Conservation (phyloP, 2,113 vertebrate genomes). For the Tragelaphus scriptus region DNA sequence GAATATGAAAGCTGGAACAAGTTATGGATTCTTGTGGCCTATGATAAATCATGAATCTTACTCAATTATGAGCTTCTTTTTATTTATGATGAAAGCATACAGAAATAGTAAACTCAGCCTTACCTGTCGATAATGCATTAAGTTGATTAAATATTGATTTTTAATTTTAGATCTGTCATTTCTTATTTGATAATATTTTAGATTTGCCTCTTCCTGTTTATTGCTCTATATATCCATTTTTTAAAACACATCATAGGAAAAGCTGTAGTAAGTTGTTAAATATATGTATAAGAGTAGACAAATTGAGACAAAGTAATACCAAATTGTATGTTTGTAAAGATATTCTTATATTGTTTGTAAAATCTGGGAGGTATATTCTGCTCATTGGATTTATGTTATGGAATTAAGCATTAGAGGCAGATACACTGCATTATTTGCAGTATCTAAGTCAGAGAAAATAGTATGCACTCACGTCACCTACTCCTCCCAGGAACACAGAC, state of each 20-base stretch:
- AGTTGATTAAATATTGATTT: conserved; percentile 40
- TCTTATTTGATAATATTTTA: background rate
- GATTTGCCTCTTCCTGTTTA: background rate
- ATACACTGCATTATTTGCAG: background rate
- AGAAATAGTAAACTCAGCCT: background rate
- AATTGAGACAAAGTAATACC: background rate
- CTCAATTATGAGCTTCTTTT: background rate
- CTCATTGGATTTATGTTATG: background rate
- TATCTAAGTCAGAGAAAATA: background rate
- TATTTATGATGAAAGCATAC: background rate
- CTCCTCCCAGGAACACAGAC: background rate
- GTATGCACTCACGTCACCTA: accelerated
- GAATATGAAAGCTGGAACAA: background rate
- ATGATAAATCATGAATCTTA: background rate
- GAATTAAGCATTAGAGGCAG: background rate
- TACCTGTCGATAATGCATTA: background rate
- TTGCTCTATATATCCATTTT: background rate
- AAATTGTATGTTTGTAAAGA: background rate
- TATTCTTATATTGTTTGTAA: background rate
- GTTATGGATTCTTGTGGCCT: background rate
- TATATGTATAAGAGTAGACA: background rate
- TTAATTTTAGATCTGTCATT: background rate
- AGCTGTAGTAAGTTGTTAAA: background rate
- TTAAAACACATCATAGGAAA: background rate
- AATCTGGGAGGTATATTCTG: background rate